phyloP scores from a whole-genome alignment of 2,797 vertebrate species.

The Danio tinwini region DNA sequence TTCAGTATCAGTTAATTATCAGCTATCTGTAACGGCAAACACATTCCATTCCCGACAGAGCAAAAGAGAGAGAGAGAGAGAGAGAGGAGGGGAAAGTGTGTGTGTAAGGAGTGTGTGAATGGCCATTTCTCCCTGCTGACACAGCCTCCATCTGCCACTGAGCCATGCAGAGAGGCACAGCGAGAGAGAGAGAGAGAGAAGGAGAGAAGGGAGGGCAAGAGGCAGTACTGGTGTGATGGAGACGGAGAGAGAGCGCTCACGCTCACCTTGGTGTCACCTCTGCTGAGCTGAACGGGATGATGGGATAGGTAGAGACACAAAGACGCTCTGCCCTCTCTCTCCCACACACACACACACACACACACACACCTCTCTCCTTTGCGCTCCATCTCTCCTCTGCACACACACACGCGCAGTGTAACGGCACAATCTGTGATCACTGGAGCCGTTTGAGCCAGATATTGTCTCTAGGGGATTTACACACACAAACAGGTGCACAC shows the following conservation, averaged over 20 bases:
- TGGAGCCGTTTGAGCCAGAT: slow-evolving; percentile 59
- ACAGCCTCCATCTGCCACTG: slow-evolving; percentile 98
- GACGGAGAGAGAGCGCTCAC: slow-evolving; percentile 73
- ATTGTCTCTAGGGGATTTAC: slow-evolving; percentile 50
- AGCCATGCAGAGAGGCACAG: slow-evolving; percentile 67
- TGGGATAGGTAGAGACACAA: slow-evolving; percentile 65
- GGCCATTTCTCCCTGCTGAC: slow-evolving; percentile 95
- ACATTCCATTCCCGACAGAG: slow-evolving; percentile 7
- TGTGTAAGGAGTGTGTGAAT: slow-evolving; percentile 74
- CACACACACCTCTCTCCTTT: slow-evolving; percentile 44
- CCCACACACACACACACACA: slow-evolving; percentile 47
- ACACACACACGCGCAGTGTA: slow-evolving; percentile 51
- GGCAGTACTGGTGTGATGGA: slow-evolving; percentile 38
- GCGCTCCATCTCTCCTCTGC: slow-evolving; percentile 58
- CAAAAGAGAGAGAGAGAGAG: slow-evolving; percentile 30
- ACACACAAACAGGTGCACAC: slow-evolving; percentile 35
- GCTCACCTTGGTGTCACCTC: slow-evolving; percentile 98
- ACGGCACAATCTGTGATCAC: slow-evolving; percentile 59
- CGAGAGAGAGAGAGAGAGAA: slow-evolving; percentile 32
- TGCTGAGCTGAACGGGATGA: slow-evolving; percentile 74
- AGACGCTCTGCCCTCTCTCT: slow-evolving; percentile 52
- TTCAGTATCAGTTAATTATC: slow-evolving; percentile 17
- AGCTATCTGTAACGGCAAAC: background rate
- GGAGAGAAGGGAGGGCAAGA: slow-evolving; percentile 30
- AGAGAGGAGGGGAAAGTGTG: slow-evolving; percentile 47